Conservation (phyloP, 2,888 invertebrate genomes). For the Rugalucina vietnamica region DNA sequence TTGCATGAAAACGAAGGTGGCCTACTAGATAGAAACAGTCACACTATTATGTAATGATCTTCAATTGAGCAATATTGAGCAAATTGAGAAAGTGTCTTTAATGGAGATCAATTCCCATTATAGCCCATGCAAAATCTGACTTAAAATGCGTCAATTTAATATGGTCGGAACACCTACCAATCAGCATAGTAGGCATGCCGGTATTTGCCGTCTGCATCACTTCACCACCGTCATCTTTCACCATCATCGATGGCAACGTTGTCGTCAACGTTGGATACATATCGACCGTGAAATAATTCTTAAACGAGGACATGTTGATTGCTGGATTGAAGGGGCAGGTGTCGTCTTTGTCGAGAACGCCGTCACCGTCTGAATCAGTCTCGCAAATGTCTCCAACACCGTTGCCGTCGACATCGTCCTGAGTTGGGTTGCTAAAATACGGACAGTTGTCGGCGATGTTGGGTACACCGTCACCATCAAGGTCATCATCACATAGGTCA, state of each 20-base stretch:
- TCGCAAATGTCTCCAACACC: slow-evolving; percentile 93
- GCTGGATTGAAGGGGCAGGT: slow-evolving; percentile 90
- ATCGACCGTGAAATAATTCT: slow-evolving; percentile 60
- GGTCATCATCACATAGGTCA: slow-evolving; percentile 85
- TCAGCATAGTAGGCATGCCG: slow-evolving; percentile 71
- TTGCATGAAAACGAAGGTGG: too few relatives aligned
- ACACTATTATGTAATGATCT: too few relatives aligned
- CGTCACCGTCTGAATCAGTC: slow-evolving; percentile 93
- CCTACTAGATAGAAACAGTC: too few relatives aligned
- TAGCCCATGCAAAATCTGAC: too few relatives aligned
- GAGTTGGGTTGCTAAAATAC: slow-evolving; percentile 85
- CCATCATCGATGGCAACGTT: slow-evolving; percentile 58
- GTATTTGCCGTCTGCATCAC: slow-evolving; percentile 68
- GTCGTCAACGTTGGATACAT: slow-evolving; percentile 62
- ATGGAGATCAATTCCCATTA: too few relatives aligned
- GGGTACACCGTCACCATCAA: slow-evolving; percentile 87
- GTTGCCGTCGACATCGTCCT: slow-evolving; percentile 92
- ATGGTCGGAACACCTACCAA: too few relatives aligned
- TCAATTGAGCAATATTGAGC: too few relatives aligned
- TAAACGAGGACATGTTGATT: slow-evolving; percentile 62
- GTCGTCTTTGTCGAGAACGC: slow-evolving; percentile 90
- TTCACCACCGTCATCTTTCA: slow-evolving; percentile 69
- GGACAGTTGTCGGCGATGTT: slow-evolving; percentile 95
- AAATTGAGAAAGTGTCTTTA: too few relatives aligned
- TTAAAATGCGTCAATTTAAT: too few relatives aligned